Evolutionary conservation across 2,888 invertebrate genomes (phyloP).

Genomic region (Microchrysa polita): DNA sequence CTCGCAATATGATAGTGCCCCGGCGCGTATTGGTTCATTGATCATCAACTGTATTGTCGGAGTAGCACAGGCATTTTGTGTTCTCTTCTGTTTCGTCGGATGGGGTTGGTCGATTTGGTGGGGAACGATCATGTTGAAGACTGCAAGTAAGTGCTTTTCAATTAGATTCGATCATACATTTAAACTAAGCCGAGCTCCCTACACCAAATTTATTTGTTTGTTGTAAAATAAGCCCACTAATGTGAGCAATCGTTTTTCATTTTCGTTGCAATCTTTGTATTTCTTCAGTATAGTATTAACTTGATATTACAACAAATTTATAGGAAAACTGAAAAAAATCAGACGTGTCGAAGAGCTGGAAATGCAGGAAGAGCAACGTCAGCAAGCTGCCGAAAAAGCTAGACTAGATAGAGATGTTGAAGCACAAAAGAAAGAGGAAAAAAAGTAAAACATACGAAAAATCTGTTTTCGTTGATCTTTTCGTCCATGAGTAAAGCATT

Average conservation of each 20-base stretch:
- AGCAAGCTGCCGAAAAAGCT: conserved; percentile 48
- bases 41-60: conserved; percentile 88
- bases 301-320: conserved; percentile 46
- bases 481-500: no score
- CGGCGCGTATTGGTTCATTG: conserved; percentile 80
- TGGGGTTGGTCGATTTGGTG: conserved; percentile 99
- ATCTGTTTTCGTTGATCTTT: no score
- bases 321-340: conserved; percentile 74
- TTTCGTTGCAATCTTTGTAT: no score
- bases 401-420: conserved; percentile 27
- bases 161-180: no score
- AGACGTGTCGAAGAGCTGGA: conserved; percentile 67
- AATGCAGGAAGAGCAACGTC: conserved; percentile 63
- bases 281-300: not conserved
- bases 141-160: conserved; percentile 77
- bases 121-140: conserved; percentile 91
- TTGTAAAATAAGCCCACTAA: no score
- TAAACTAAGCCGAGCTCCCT: not conserved
- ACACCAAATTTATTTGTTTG: no score
- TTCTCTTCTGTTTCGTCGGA: conserved; percentile 92
- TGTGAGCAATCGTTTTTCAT: no score
- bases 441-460: conserved; percentile 12
- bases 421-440: conserved; percentile 26
- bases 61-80: conserved; percentile 89
- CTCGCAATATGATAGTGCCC: conserved; percentile 80